A percentile compares a stretch with the other conserved stretches of the same genome.
These are phyloP conservation scores for Tinea semifulvella DNA, from an alignment of 2,888 invertebrate species.

Conservation along the genomic window DNA sequence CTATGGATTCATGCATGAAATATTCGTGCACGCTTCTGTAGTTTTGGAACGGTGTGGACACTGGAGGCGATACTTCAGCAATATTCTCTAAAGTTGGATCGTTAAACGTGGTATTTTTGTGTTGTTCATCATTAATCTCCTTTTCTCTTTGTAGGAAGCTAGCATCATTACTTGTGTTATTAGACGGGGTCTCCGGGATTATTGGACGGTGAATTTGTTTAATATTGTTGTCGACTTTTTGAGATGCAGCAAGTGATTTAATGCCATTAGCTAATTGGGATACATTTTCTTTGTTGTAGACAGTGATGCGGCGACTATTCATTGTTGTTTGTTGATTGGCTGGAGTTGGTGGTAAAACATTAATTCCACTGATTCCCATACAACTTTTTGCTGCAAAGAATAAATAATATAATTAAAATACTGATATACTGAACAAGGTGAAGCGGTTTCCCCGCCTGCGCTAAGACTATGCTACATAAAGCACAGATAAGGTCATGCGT, in stretches of 20 bases:
- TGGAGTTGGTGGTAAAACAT: slow-evolving; percentile 44
- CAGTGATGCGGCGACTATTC: slow-evolving; percentile 27
- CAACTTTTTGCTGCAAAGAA: slow-evolving; percentile 30
- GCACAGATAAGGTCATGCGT: too few relatives aligned
- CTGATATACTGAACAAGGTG: too few relatives aligned
- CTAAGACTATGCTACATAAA: too few relatives aligned
- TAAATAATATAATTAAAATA: too few relatives aligned
- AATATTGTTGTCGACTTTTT: neutral
- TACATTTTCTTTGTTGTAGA: slow-evolving; percentile 42
- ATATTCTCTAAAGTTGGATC: slow-evolving; percentile 36
- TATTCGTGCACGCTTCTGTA: slow-evolving; percentile 42
- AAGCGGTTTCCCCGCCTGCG: neutral
- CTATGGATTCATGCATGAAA: slow-evolving; percentile 36
- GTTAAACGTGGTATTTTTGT: slow-evolving; percentile 28
- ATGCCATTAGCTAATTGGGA: slow-evolving; percentile 15
- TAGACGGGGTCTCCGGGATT: slow-evolving; percentile 35
- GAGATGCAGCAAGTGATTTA: slow-evolving; percentile 19
- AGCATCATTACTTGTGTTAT: slow-evolving; percentile 41
- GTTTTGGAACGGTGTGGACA: slow-evolving; percentile 48
- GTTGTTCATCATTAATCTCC: slow-evolving; percentile 43
- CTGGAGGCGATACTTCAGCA: slow-evolving; percentile 38
- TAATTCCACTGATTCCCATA: slow-evolving; percentile 47
- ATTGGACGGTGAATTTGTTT: neutral
- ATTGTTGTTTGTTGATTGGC: slow-evolving; percentile 17
- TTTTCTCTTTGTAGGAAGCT: slow-evolving; percentile 51